Conservation (phyloP, 2,113 vertebrate species). For the Coptodon rendalli region DNA sequence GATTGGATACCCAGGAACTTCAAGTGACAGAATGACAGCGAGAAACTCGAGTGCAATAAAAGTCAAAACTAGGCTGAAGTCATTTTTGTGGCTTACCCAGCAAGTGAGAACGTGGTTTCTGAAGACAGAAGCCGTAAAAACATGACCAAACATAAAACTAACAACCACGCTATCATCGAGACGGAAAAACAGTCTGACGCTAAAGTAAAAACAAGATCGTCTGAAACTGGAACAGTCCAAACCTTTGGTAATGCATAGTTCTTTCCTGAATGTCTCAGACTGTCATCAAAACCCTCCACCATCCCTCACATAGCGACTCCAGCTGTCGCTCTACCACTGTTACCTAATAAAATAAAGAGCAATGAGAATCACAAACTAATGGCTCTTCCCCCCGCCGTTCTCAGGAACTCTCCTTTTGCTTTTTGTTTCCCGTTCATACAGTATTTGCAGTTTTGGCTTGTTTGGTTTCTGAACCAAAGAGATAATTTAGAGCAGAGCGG, state of each 20-base stretch:
- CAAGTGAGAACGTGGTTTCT: background rate
- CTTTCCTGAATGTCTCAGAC: slow-evolving; percentile 29
- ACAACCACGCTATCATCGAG: background rate
- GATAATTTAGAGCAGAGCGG: slow-evolving; percentile 1
- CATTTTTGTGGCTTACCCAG: background rate
- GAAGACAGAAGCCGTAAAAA: background rate
- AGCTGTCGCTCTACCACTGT: background rate
- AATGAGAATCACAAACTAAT: slow-evolving; percentile 39
- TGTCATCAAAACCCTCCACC: background rate
- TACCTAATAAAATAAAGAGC: slow-evolving; percentile 36
- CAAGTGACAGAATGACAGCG: background rate
- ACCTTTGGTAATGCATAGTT: slow-evolving; percentile 80
- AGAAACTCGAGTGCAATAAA: background rate
- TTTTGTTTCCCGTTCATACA: slow-evolving; percentile 30
- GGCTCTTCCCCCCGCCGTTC: slow-evolving; percentile 41
- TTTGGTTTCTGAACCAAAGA: slow-evolving; percentile 35
- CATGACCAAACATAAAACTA: background rate
- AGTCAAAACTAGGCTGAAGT: background rate
- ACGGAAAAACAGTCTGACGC: background rate
- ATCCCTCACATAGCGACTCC: background rate
- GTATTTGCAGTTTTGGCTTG: slow-evolving; percentile 47
- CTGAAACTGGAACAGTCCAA: slow-evolving; percentile 51
- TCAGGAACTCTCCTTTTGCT: background rate
- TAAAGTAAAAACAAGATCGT: slow-evolving; percentile 3
- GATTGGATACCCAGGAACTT: slow-evolving; percentile 26